Evolutionary conservation across 2,888 invertebrate species (phyloP).

Genomic region (Spisula subtruncata): DNA sequence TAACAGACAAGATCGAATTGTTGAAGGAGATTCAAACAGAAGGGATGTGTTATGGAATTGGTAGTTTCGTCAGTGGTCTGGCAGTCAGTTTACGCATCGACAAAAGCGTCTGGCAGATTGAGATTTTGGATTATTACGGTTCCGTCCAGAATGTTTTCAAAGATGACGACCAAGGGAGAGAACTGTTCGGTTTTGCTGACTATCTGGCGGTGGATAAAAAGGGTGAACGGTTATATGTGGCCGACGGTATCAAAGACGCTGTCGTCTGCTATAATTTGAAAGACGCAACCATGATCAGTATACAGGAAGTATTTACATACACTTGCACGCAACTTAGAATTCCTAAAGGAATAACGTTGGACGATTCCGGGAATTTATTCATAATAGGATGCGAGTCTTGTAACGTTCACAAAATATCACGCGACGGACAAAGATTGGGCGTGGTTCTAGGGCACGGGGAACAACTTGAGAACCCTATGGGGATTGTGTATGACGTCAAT

Average conservation of each 20-base stretch:
- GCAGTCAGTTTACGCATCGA: slow-evolving; percentile 58
- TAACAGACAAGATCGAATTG: slow-evolving; percentile 35
- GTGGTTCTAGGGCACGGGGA: slow-evolving; percentile 53
- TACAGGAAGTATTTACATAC: slow-evolving; percentile 52
- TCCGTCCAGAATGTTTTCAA: slow-evolving; percentile 59
- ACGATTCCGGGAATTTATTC: slow-evolving; percentile 53
- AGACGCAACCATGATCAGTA: slow-evolving; percentile 46
- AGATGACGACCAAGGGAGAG: slow-evolving; percentile 54
- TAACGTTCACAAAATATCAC: slow-evolving; percentile 63
- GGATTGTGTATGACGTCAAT: slow-evolving; percentile 51
- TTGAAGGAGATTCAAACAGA: slow-evolving; percentile 41
- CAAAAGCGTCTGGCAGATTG: slow-evolving; percentile 58
- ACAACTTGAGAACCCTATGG: slow-evolving; percentile 62
- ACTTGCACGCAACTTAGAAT: slow-evolving; percentile 50
- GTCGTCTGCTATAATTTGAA: slow-evolving; percentile 56
- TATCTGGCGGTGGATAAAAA: slow-evolving; percentile 58
- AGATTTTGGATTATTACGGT: slow-evolving; percentile 55
- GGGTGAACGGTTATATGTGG: slow-evolving; percentile 56
- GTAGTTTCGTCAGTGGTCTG: slow-evolving; percentile 54
- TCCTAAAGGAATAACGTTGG: slow-evolving; percentile 62
- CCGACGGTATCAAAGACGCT: slow-evolving; percentile 52
- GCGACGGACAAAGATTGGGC: slow-evolving; percentile 52
- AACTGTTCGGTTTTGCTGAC: slow-evolving; percentile 60
- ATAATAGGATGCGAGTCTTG: slow-evolving; percentile 63
- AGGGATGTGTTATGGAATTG: slow-evolving; percentile 62